Percentiles rank a stretch among this genome's conserved stretches.
These are phyloP conservation scores for Hybognathus amarus DNA, from an alignment of 2,797 vertebrate genomes.

Conservation along the genomic window DNA sequence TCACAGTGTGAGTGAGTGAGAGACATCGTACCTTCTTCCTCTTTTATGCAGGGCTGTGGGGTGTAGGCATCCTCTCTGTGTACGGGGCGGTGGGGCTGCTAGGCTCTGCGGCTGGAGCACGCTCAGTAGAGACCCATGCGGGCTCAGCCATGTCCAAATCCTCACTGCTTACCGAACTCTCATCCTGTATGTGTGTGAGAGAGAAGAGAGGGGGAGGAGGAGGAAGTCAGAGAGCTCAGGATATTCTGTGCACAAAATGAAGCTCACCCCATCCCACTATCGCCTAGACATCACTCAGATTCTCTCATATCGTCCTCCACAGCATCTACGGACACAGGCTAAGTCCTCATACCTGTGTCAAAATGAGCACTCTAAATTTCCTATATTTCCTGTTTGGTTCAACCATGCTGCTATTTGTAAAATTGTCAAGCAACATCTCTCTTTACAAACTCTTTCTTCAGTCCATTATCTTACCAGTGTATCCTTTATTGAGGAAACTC, in stretches of 20 bases:
- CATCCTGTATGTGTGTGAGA: slow-evolving; percentile 81
- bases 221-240: slow-evolving; percentile 44
- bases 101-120: slow-evolving; percentile 85
- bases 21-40: slow-evolving; percentile 87
- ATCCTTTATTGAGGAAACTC: slow-evolving; percentile 17
- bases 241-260: slow-evolving; percentile 42
- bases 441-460: not conserved
- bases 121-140: slow-evolving; percentile 92
- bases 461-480: not conserved
- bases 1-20: slow-evolving; percentile 19
- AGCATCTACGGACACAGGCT: not conserved
- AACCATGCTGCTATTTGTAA: not conserved
- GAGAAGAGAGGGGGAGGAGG: slow-evolving; percentile 16
- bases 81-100: slow-evolving; percentile 84
- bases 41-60: slow-evolving; percentile 76
- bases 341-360: slow-evolving; percentile 15
- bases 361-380: not conserved
- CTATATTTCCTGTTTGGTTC: not conserved
- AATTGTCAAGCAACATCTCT: not conserved
- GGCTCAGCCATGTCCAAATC: slow-evolving; percentile 94
- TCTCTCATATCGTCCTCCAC: slow-evolving; percentile 13
- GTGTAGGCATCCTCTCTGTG: slow-evolving; percentile 82
- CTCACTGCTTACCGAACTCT: slow-evolving; percentile 95
- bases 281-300: slow-evolving; percentile 1
- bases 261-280: slow-evolving; percentile 25